Base-by-base conservation (phyloP, 2,888 invertebrate genomes). In the Synanthedon tipuliformis region DNA sequence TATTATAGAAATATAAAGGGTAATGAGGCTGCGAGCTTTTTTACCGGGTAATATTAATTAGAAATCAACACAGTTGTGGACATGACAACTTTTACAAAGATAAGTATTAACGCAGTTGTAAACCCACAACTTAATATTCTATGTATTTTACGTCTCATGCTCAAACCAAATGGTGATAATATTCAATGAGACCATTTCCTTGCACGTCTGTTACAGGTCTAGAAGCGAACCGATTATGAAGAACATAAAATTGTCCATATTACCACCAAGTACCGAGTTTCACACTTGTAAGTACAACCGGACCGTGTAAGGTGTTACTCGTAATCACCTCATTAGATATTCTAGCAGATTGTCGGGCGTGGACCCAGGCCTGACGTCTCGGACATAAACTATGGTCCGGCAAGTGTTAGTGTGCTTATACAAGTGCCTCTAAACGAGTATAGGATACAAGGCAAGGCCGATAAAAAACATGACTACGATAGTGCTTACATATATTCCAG, bases 401-500 rank as follows among this genome's bases (percentile, higher is more conserved):
- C 12, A 45, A 45, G n/a, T 15, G 45, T 45, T 8, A 13, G 7
- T 12, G 45, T 45, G 15, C 45, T 34, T 8, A 34, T 34, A 45
- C 15, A 45, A 45, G 4, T 45, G 15, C 45, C 12, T 13, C n/a
- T 45, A 45, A 45, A 45, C 15, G 45, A 12, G 13, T 12, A 45
- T 45, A 13, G 45, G 45, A 13, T 45, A 7, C 45, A 13, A 5
- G 45, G 15, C 45, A 13, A 5, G 45, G 15, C 45, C 10, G 45
- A 45, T 45, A 13, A 45, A n/a, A 13, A 45, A 12, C 60, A 34
- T 34, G 34, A 34, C 34, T 34, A 5, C 34, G 34, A 34, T 34
- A 45, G 45, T 13, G 45, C 68, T 71, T 66, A 68, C 66, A 66
- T 71, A 71, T 70, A 69, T 72, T 71, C 27, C 27, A 34, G 27